Evolutionary conservation across 2,888 invertebrate genomes (phyloP), one percentile per base, ranked within the genome.

Genomic region (Agrenia bidenticulata): DNA sequence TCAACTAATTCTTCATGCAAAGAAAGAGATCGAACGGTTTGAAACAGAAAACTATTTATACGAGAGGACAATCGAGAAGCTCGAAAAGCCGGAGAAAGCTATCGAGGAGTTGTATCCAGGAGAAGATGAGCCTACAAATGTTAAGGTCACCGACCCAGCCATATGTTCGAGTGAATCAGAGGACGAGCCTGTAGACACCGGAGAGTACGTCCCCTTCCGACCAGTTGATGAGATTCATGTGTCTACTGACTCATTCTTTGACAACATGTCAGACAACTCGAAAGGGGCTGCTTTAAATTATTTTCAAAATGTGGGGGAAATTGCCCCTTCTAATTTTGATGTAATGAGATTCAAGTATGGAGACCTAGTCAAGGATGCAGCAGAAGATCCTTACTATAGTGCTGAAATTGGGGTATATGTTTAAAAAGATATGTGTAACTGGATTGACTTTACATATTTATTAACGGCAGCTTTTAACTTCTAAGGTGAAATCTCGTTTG

Each of bases 171-270:
- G 61, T 39, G 67, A 67, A 26, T 61, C 61, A 0, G 67, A 67
- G 19, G 49, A 53, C 1, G 67, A 67, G 23, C 61, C 64, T 5
- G 67, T 64, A 26, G 61, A 64, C 24, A 62, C 45, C 15, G 64
- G 64, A 41, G 59, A 39, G n/a, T 67, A 62, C 26, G 64, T 61
- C 2, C 49, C 67, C 4, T 23, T 67, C 15, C 39, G 57, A 4
- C 64, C 67, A 15, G 54, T 45, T 2, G 64, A 67, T 32, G 64
- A 64, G 49, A 67, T 67, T 54, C 58, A 55, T 17, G 27, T 63
- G 32, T 68, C 68, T 13, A 62, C 61, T 21, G 65, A 68, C 37
- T 68, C 68, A 2, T 68, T 68, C 56, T 65, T 68, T 49, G 68
- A 65, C 21, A 68, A 68, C 39, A 64, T 68, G 64, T 68, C 65